phyloP scores from a whole-genome alignment of 1,140 invertebrate genomes.

The Mactra quadrangularis region DNA sequence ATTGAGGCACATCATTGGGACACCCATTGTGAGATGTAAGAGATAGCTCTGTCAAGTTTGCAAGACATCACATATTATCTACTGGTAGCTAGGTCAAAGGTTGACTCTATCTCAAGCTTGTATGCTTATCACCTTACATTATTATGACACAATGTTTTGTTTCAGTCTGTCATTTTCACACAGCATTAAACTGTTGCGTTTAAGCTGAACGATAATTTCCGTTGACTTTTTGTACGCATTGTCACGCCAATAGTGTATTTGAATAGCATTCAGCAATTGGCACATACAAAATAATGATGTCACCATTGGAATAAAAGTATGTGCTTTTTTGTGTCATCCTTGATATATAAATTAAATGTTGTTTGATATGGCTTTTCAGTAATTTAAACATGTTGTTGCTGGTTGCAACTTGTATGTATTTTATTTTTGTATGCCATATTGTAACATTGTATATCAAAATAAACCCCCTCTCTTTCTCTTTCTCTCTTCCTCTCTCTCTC shows the following conservation, averaged over 20 bases:
- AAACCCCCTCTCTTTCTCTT: too few species aligned
- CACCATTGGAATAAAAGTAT: too few species aligned
- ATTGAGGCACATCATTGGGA: slow-evolving; percentile 9
- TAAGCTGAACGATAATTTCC: background rate
- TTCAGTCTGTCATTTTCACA: slow-evolving; percentile 32
- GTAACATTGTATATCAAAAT: too few species aligned
- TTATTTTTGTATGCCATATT: too few species aligned
- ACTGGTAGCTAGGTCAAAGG: slow-evolving; percentile 9
- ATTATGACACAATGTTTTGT: slow-evolving; percentile 21
- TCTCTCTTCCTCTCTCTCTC: too few species aligned
- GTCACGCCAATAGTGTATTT: background rate
- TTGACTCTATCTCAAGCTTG: slow-evolving; percentile 26
- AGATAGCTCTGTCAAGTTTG: background rate
- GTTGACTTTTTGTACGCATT: background rate
- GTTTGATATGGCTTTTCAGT: background rate
- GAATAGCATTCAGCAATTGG: slow-evolving; percentile 2
- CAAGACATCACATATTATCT: background rate
- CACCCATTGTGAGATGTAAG: slow-evolving; percentile 21
- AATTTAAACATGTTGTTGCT: too few species aligned
- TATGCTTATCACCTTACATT: slow-evolving; percentile 7
- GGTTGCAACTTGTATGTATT: too few species aligned
- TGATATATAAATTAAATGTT: too few species aligned
- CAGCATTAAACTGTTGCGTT: slow-evolving; percentile 33
- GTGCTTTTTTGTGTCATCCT: background rate
- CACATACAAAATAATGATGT: too few species aligned